These are phyloP conservation scores for Molanna angustata DNA, from an alignment of 2,888 invertebrate genomes.

Conservation along the genomic window DNA sequence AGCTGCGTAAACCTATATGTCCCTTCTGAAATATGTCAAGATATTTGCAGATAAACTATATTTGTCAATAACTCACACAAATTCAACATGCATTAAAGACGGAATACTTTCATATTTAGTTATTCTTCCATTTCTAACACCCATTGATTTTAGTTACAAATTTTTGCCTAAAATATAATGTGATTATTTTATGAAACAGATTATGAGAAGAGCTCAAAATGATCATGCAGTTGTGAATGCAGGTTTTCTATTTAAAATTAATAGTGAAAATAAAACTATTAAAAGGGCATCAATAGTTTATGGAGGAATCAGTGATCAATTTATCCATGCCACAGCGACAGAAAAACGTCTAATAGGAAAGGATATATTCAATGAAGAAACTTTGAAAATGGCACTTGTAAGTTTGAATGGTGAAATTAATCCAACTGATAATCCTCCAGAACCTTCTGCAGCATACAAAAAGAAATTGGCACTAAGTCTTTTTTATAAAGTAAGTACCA, in stretches of 20 bases:
- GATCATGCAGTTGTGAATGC: conserved; percentile 76
- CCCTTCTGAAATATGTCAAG: no score
- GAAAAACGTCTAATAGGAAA: conserved; percentile 51
- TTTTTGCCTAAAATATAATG: no score
- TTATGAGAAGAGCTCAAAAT: conserved; percentile 73
- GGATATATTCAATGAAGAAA: conserved; percentile 45
- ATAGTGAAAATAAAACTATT: conserved; percentile 41
- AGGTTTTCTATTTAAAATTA: conserved; percentile 64
- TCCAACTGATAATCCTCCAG: conserved; percentile 63
- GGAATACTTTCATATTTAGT: no score
- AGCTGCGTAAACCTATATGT: no score
- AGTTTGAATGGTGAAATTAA: conserved; percentile 59
- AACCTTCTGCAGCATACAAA: conserved; percentile 67
- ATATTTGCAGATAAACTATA: no score
- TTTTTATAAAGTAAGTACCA: conserved; percentile 69
- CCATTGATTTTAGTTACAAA: no score
- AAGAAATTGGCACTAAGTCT: conserved; percentile 68
- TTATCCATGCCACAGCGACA: conserved; percentile 57
- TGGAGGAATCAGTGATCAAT: conserved; percentile 60
- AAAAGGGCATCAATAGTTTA: conserved; percentile 58
- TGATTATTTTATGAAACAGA: no score
- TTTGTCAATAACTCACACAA: no score
- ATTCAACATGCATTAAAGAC: no score
- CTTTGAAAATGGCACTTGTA: conserved; percentile 51
- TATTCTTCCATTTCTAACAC: no score